These are phyloP conservation scores for Drosophila gaucha DNA, from an alignment of 2,888 invertebrate species.

Conservation along the genomic window DNA sequence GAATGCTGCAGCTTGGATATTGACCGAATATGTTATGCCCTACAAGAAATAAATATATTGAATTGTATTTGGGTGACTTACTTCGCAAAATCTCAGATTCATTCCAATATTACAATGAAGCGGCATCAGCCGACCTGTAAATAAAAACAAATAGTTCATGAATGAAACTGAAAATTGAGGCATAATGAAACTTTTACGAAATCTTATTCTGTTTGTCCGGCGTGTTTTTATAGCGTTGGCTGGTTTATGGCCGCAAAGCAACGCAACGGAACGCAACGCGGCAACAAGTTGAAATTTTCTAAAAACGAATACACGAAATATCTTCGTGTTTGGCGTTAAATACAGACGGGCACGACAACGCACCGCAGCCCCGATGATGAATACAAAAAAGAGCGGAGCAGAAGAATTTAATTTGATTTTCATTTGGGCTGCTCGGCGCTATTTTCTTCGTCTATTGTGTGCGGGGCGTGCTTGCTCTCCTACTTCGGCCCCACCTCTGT, in stretches of 20 bases:
- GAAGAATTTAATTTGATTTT: constrained; percentile 71
- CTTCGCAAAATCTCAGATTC: background rate
- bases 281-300: constrained; percentile 80
- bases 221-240: constrained; percentile 26
- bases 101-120: constrained; percentile 12
- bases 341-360: constrained; percentile 59
- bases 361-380: constrained; percentile 49
- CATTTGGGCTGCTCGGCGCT: constrained; percentile 52
- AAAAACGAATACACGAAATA: constrained; percentile 78
- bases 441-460: constrained; percentile 69
- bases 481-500: constrained; percentile 21
- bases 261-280: constrained; percentile 23
- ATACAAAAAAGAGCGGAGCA: constrained; percentile 50
- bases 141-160: constrained; percentile 43
- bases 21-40: constrained; percentile 22
- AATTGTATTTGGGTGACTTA: background rate
- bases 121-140: background rate
- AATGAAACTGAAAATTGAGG: constrained; percentile 49
- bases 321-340: constrained; percentile 78
- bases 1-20: constrained; percentile 41
- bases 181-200: constrained; percentile 12
- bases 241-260: constrained; percentile 29
- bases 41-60: background rate
- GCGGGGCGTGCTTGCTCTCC: constrained; percentile 63
- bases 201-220: constrained; percentile 23